Base-by-base conservation (phyloP, 2,888 invertebrate genomes). In the Empis livida region DNA sequence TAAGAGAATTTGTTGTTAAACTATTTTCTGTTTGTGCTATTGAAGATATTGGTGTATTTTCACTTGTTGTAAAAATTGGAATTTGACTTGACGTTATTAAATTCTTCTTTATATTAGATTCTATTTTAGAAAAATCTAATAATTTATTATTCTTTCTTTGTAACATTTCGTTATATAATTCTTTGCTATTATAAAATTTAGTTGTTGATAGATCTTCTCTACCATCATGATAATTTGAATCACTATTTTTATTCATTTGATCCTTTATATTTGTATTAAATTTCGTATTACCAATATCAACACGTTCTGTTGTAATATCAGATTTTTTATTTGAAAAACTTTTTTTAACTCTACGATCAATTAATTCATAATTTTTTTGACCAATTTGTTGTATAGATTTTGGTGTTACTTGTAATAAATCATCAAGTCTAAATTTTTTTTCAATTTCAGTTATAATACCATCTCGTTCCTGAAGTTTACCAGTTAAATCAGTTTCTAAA, bases 181-280 rank as follows among this genome's bases (percentile, higher is more conserved):
- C 69, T 49, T 67, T 67, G 58, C 65, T 67, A 50, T 69, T 69
- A 57, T 68, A 68, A 54, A 68, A 68, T 56, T 68, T 68, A 11
- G 68, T 69, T 14, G 68, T 69, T 4, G 69, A 68, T 51, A 68
- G 68, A 47, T 68, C 68, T 1, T 67, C 65, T 55, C 67, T 64
- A 10, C 59, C 48, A 41, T 57, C 57, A 5, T 51, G 45, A 1
- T 13, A 2, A 5, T 15, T 42, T 42, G 35, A 35, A 13, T 20
- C 3, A 10, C 2, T 35, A 16, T 46, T 46, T 17, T 37, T 27
- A 13, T 44, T 37, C 1, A 32, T 42, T 45, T 20, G 44, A 27
- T 27, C 5, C 2, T 27, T 44, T 16, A 50, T 50, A 42, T 67
- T 64, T 5, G 62, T 60, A 46, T 63, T 68, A 46, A 68, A 68